These are phyloP conservation scores for Muscicapa striata DNA, from an alignment of 2,797 vertebrate species.

Conservation along the genomic window DNA sequence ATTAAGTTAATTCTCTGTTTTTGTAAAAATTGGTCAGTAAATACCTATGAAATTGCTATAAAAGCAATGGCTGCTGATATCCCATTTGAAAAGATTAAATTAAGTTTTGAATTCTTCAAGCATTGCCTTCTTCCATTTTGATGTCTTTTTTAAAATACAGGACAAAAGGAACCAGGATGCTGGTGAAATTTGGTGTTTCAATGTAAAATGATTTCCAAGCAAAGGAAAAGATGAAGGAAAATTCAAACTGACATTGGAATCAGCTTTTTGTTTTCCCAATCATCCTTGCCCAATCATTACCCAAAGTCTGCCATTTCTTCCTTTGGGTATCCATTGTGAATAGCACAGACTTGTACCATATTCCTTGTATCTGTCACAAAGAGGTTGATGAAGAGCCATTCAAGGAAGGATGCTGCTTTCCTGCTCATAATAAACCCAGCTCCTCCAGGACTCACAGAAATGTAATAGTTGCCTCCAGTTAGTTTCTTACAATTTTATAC, in stretches of 20 bases:
- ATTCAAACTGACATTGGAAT: neutral
- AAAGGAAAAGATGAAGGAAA: neutral
- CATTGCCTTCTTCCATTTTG: neutral
- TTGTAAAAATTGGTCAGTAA: neutral
- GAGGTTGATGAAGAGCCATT: neutral
- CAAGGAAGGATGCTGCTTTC: neutral
- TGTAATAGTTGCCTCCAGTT: neutral
- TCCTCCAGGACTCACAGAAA: neutral
- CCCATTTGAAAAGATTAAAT: neutral
- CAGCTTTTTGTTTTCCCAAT: neutral
- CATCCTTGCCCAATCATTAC: neutral
- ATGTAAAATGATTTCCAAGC: neutral
- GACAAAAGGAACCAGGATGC: neutral
- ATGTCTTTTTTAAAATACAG: neutral
- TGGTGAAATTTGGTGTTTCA: neutral
- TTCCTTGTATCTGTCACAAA: neutral
- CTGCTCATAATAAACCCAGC: rapidly evolving
- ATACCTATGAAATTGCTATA: neutral
- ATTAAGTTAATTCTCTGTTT: neutral
- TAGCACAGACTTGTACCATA: neutral
- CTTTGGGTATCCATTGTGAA: rapidly evolving
- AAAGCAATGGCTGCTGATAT: neutral
- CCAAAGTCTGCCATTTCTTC: neutral
- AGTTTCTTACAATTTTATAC: neutral
- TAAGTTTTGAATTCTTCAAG: neutral